Percentiles rank a stretch among this genome's conserved stretches.
Evolutionary conservation across 2,113 vertebrate genomes (phyloP).

Genomic region (Hippocampus barbouri): DNA sequence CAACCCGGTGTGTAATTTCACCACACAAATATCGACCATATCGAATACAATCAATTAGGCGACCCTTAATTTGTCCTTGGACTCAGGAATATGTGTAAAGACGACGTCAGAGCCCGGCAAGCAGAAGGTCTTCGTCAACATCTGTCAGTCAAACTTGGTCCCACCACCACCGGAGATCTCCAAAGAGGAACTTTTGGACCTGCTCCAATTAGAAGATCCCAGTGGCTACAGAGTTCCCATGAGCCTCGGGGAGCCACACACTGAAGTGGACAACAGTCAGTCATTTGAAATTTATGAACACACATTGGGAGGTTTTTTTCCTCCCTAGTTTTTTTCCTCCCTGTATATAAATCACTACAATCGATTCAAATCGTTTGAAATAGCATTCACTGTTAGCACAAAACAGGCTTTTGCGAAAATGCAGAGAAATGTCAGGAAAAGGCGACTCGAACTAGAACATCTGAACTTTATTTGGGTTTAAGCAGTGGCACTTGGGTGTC

Average conservation of each 20-base stretch:
- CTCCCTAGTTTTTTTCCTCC: too few relatives aligned
- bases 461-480: too few relatives aligned
- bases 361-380: too few relatives aligned
- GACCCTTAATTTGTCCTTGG: not conserved
- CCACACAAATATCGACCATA: too few relatives aligned
- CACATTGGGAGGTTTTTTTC: not conserved
- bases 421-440: too few relatives aligned
- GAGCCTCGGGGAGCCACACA: constrained; percentile 86
- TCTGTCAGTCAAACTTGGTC: constrained; percentile 81
- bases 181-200: constrained; percentile 75
- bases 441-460: too few relatives aligned
- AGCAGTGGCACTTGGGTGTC: too few relatives aligned
- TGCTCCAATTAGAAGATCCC: constrained; percentile 84
- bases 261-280: constrained; percentile 84
- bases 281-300: not conserved
- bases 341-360: not conserved
- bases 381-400: too few relatives aligned
- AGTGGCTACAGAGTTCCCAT: constrained; percentile 83
- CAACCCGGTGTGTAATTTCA: constrained; percentile 56
- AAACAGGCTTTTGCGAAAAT: too few relatives aligned
- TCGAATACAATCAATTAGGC: not conserved
- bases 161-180: constrained; percentile 78
- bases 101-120: constrained; percentile 64
- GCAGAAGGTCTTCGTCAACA: constrained; percentile 83
- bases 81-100: constrained; percentile 85